phyloP scores from a whole-genome alignment of 2,888 invertebrate genomes.

The Metacarcinus magister region DNA sequence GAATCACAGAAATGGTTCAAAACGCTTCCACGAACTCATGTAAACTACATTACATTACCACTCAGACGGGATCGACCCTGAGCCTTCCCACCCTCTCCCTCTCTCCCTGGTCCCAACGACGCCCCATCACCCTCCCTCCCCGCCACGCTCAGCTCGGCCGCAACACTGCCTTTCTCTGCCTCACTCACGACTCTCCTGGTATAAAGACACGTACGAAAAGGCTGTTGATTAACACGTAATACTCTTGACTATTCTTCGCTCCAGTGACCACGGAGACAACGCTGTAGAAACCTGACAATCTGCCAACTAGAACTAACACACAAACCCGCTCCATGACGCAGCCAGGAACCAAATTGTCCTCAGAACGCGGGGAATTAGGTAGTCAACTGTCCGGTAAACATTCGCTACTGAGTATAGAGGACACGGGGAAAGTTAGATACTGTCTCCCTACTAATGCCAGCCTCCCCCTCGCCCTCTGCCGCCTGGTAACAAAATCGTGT shows the following conservation, averaged over 20 bases:
- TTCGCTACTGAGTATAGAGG: background rate
- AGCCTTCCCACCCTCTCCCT: background rate
- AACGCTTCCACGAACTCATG: background rate
- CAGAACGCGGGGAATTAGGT: background rate
- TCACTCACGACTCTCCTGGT: background rate
- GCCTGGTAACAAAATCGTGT: conserved; percentile 56
- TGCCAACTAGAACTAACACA: background rate
- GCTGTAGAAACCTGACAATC: background rate
- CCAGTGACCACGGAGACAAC: background rate
- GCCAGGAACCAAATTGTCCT: background rate
- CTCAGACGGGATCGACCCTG: background rate
- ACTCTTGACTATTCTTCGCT: background rate
- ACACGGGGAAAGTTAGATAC: background rate
- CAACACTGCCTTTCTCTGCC: background rate
- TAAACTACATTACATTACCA: background rate
- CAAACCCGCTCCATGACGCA: background rate
- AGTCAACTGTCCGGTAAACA: background rate
- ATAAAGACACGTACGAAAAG: background rate
- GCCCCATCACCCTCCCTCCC: no score
- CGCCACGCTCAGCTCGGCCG: background rate
- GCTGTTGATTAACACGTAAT: background rate
- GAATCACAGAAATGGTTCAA: background rate
- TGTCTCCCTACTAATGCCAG: background rate
- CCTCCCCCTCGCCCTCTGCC: background rate
- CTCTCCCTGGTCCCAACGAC: no score